These are phyloP conservation scores for Orycteropus afer DNA, from an alignment of 2,113 vertebrate species.

Conservation along the genomic window DNA sequence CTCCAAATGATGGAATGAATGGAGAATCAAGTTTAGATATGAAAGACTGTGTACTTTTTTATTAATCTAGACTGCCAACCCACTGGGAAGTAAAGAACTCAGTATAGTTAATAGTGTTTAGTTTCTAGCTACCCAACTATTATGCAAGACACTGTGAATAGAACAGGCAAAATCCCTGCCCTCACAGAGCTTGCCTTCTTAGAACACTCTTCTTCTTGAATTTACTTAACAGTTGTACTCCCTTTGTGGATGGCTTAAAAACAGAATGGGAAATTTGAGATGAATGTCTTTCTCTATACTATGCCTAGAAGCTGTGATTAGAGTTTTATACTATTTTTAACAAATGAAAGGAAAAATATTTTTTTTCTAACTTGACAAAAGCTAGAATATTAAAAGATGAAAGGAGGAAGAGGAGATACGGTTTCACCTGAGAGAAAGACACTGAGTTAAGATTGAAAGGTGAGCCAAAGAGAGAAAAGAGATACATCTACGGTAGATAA, in stretches of 20 bases:
- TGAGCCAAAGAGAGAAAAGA: background rate
- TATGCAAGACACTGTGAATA: background rate
- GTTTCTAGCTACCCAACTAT: background rate
- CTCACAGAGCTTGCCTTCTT: background rate
- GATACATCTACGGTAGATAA: background rate
- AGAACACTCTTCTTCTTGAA: background rate
- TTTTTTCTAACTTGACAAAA: constrained; percentile 44
- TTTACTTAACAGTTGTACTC: constrained; percentile 1
- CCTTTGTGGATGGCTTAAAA: background rate
- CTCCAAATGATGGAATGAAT: constrained; percentile 12
- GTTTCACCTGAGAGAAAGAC: background rate
- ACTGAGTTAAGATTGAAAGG: background rate
- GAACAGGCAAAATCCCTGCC: background rate
- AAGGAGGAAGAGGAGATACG: constrained; percentile 18
- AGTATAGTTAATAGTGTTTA: background rate
- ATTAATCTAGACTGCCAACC: background rate
- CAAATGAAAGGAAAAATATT: background rate
- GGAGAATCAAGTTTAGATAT: constrained; percentile 43
- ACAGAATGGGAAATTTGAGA: constrained; percentile 4
- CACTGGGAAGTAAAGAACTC: background rate
- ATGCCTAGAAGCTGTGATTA: constrained; percentile 25
- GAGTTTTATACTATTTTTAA: constrained; percentile 48
- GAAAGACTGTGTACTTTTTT: background rate
- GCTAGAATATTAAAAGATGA: constrained; percentile 27
- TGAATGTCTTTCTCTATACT: background rate